Percentiles rank a stretch among this genome's conserved stretches.
Conservation (phyloP, 2,888 invertebrate genomes). For the Actias luna region DNA sequence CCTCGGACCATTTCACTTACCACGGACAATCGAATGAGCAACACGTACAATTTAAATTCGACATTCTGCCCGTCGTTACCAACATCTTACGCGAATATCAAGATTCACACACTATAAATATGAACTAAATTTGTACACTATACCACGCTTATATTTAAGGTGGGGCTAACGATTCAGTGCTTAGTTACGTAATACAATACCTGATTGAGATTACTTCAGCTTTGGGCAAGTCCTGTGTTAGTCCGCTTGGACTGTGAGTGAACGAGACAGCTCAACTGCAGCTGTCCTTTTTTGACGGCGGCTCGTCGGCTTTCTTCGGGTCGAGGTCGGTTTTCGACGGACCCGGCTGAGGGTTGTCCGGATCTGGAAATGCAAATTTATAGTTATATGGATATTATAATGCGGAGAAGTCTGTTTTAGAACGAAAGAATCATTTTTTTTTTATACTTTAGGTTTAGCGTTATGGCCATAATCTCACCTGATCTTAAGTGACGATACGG, state of each 20-base stretch:
- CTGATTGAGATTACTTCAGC: constrained; percentile 75
- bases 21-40: neutral
- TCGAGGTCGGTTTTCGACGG: constrained; percentile 55
- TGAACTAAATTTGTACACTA: constrained; percentile 50
- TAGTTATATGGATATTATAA: neutral
- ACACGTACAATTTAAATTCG: constrained; percentile 5
- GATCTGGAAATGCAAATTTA: constrained; percentile 48
- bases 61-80: neutral
- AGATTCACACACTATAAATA: constrained; percentile 13
- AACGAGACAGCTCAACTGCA: constrained; percentile 69
- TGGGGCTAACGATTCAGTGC: constrained; percentile 47
- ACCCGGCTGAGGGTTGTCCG: constrained; percentile 54
- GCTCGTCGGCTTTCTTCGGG: constrained; percentile 45
- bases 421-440: too few species aligned
- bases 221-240: constrained; percentile 69
- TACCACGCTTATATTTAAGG: constrained; percentile 46
- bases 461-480: too few species aligned
- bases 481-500: too few species aligned
- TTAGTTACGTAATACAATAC: constrained; percentile 70
- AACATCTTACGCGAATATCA: neutral
- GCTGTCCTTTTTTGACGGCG: constrained; percentile 50
- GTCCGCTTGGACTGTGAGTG: constrained; percentile 49
- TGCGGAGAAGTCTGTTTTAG: too few species aligned
- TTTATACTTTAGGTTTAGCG: too few species aligned
- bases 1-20: neutral